A percentile compares a stretch with the other conserved stretches of the same genome.
phyloP scores from a whole-genome alignment of 2,888 invertebrate genomes.

The Didymodactylos carnosus region DNA sequence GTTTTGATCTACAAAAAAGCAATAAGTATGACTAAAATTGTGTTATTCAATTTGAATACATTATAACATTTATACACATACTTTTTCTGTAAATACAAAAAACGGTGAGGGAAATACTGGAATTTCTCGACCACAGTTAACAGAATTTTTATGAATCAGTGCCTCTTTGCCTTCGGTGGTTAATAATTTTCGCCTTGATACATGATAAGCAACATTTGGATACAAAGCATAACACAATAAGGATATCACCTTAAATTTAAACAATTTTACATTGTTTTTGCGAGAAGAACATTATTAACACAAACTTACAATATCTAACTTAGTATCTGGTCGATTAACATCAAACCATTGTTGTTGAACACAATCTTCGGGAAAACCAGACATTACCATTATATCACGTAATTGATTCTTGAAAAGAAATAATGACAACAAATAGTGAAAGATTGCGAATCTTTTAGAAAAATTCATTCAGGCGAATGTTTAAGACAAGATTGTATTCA shows the following conservation, averaged over 20 bases:
- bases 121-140: conserved; percentile 43
- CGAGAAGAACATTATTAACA: background rate
- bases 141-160: conserved; percentile 82
- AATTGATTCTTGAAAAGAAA: conserved; percentile 45
- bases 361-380: conserved; percentile 75
- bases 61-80: conserved; percentile 20
- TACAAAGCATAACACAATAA: conserved; percentile 74
- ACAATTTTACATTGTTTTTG: background rate
- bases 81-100: conserved; percentile 92
- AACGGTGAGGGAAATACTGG: conserved; percentile 74
- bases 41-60: conserved; percentile 8
- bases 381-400: conserved; percentile 46
- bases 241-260: conserved; percentile 43
- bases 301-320: conserved; percentile 44
- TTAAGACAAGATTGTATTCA: too few species aligned
- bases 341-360: conserved; percentile 54
- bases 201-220: conserved; percentile 84
- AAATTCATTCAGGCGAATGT: too few species aligned
- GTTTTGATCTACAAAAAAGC: conserved; percentile 50
- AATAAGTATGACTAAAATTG: too few species aligned
- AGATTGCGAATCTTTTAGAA: too few species aligned
- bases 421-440: too few species aligned
- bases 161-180: conserved; percentile 87
- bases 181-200: conserved; percentile 77
- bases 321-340: conserved; percentile 51